Percentiles rank a stretch among this genome's conserved stretches.
Evolutionary conservation across 2,113 vertebrate species (phyloP).

Genomic region (Oceanodroma tethys): DNA sequence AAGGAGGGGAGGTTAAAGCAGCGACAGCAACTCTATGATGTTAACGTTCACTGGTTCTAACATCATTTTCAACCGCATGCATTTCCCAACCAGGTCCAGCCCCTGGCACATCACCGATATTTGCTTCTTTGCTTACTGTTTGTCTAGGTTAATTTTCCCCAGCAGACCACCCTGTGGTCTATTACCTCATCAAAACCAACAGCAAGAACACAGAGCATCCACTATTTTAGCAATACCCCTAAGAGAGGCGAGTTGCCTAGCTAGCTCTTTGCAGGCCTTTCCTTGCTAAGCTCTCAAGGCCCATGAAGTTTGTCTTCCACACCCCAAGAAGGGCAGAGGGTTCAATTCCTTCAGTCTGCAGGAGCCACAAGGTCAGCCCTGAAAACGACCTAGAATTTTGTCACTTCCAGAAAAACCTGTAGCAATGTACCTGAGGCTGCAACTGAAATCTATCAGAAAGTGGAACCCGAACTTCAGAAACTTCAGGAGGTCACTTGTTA

Average conservation of each 20-base stretch:
- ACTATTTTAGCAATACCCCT: neutral
- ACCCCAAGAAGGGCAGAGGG: neutral
- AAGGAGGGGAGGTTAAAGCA: neutral
- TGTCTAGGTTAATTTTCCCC: neutral
- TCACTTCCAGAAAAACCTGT: neutral
- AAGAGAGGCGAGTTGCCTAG: neutral
- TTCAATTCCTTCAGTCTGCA: neutral
- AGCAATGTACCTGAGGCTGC: neutral
- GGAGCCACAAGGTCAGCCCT: neutral
- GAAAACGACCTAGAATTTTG: neutral
- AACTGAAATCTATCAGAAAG: neutral
- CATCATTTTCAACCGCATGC: neutral
- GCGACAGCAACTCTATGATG: fast-evolving
- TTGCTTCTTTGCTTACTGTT: neutral
- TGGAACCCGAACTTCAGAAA: neutral
- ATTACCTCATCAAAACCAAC: neutral
- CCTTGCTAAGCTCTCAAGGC: neutral
- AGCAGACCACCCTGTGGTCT: neutral
- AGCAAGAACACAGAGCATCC: neutral
- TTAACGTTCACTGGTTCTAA: neutral
- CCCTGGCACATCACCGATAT: neutral
- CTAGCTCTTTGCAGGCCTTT: neutral
- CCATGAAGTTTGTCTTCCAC: neutral
- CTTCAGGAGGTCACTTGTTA: neutral
- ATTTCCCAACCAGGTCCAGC: neutral